phyloP scores from a whole-genome alignment of 1,140 invertebrate genomes.

The Drosophila dunni region DNA sequence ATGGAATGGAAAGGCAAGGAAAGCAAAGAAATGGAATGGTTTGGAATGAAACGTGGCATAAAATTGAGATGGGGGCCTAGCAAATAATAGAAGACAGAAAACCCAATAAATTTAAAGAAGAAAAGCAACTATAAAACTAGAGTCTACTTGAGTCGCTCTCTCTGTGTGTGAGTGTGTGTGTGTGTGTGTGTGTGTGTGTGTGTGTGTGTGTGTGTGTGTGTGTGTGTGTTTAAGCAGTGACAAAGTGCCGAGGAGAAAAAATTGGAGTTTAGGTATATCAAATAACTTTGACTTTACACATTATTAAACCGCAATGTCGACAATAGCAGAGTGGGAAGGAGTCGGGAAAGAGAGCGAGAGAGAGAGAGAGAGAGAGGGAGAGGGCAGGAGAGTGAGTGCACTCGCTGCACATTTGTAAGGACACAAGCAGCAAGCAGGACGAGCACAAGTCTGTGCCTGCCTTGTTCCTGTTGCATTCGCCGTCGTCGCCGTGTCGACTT shows the following conservation, averaged over 20 bases:
- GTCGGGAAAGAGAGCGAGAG: constrained; percentile 7
- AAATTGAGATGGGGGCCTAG: constrained; percentile 52
- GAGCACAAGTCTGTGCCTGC: too few relatives aligned
- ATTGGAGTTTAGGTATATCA: constrained; percentile 72
- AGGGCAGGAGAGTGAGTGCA: constrained; percentile 8
- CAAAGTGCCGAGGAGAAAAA: constrained; percentile 39
- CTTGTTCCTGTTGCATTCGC: constrained; percentile 64
- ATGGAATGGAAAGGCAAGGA: constrained; percentile 20
- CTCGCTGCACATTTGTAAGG: constrained; percentile 37
- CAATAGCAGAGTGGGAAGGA: constrained; percentile 24
- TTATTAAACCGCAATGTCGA: constrained; percentile 81
- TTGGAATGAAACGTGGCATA: constrained; percentile 63
- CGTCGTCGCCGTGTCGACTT: constrained; percentile 27
- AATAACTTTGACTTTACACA: constrained; percentile 84
- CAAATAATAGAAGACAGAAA: constrained; percentile 79
- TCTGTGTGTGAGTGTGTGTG: constrained; percentile 2
- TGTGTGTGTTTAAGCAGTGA: constrained; percentile 31
- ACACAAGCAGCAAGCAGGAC: constrained; percentile 1
- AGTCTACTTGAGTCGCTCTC: neutral
- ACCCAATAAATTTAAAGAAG: constrained; percentile 80
- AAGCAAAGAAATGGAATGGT: constrained; percentile 24
- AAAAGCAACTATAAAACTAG: constrained; percentile 56
- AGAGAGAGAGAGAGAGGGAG: constrained; percentile 40
- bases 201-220: constrained; percentile 24
- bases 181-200: constrained; percentile 5